Evolutionary conservation across 2,113 vertebrate species (phyloP).

Genomic region (Dasypus novemcinctus): DNA sequence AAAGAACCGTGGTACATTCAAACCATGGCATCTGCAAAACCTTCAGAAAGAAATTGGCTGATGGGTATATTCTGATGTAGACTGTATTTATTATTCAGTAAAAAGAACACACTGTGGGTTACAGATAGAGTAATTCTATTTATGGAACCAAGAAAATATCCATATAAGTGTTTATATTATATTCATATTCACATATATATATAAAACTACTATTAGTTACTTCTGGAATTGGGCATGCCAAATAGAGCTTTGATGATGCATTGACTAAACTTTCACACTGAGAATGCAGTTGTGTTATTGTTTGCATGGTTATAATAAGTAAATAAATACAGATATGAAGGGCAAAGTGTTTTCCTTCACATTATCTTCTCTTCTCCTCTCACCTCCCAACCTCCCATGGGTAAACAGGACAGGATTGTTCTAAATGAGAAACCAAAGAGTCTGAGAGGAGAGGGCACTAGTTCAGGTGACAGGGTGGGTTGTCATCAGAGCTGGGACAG

Average conservation of each 20-base stretch:
- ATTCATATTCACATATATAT: background rate
- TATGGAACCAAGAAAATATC: background rate
- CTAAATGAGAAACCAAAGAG: background rate
- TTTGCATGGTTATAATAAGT: background rate
- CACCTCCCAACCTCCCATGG: background rate
- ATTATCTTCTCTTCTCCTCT: background rate
- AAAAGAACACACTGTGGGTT: background rate
- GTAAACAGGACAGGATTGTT: background rate
- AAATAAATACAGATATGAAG: background rate
- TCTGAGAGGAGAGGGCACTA: background rate
- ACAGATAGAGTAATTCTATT: background rate
- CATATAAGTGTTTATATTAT: background rate
- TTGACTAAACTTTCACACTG: background rate
- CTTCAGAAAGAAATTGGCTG: background rate
- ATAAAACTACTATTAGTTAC: background rate
- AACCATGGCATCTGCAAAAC: background rate
- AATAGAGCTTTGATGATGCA: background rate
- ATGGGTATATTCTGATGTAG: background rate
- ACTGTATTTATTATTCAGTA: slow-evolving; percentile 19
- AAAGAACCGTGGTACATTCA: background rate
- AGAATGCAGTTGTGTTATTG: background rate
- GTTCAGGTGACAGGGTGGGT: background rate
- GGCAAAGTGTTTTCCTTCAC: background rate
- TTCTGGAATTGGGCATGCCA: background rate
- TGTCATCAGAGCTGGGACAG: background rate